Base-by-base conservation (phyloP, 2,888 invertebrate genomes). In the Linnaemya tessellans region DNA sequence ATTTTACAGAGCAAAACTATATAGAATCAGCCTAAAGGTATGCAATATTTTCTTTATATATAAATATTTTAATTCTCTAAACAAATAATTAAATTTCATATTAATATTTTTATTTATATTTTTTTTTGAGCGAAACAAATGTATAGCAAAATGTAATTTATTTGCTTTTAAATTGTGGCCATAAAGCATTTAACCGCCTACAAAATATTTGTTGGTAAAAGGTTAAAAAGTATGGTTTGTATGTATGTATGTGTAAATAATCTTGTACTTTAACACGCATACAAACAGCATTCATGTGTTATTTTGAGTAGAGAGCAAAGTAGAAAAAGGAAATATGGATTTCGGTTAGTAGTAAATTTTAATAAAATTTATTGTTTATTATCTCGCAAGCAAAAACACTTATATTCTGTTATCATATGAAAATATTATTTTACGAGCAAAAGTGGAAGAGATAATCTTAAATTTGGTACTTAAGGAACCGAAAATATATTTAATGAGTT, bases 31-130 rank as follows among this genome's bases (percentile, higher is more conserved):
- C 56, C 65, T 30, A 5, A 77, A 65, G 56, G 4, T 10, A 77
- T 77, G 13, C 25, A 38, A 41, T 2, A 56, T 15, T 46, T 77
- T 65, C 38, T 49, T 74, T 64, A 11, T 20, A 77, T 67, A 58
- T 77, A 49, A 68, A 68, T 68, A 78, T 60, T 60, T 73, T 71
- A 73, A 80, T 71, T 80, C 56, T 49, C 35, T 56, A 71, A 71
- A 56, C 22, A 79, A 79, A 79, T 79, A 70, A 79, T 79, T 71
- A 11, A 79, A 79, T 70, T 79, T 68, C 13, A 62, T 22, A 51
- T 25, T 18, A n/a, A n/a, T n/a, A n/a, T n/a, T n/a, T n/a, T n/a
- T n/a, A n/a, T 30, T 67, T 20, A 56, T 46, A n/a, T 30, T 54
- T 38, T 38, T 5, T 65, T 13, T 75, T 54, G 11, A n/a, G 41